phyloP scores from a whole-genome alignment of 2,113 vertebrate species.

The Uropsilus gracilis region DNA sequence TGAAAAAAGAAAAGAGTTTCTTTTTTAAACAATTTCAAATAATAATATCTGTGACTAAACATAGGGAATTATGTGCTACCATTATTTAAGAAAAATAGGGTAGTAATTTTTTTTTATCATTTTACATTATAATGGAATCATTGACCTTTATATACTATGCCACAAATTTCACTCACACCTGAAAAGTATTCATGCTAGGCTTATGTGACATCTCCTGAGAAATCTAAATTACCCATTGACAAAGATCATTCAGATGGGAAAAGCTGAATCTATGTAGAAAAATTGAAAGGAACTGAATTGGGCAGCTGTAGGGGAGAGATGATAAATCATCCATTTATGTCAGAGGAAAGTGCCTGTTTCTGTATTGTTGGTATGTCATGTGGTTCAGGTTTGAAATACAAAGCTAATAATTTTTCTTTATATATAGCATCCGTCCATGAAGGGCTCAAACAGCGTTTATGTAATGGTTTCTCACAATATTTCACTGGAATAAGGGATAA shows the following conservation, averaged over 20 bases:
- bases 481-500: conserved; percentile 44
- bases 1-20: rapidly evolving
- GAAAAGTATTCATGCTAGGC: conserved; percentile 67
- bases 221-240: conserved; percentile 83
- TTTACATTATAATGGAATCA: conserved; percentile 75
- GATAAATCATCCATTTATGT: conserved; percentile 78
- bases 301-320: conserved; percentile 48
- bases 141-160: conserved; percentile 74
- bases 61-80: background rate
- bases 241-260: conserved; percentile 81
- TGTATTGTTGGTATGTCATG: conserved; percentile 50
- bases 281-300: conserved; percentile 64
- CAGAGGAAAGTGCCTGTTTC: conserved; percentile 18
- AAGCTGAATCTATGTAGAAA: conserved; percentile 76
- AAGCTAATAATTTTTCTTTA: conserved; percentile 71
- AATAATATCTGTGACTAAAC: conserved; percentile 59
- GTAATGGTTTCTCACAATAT: conserved; percentile 50
- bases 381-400: conserved; percentile 66
- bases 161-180: conserved; percentile 81
- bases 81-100: background rate
- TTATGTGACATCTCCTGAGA: conserved; percentile 74
- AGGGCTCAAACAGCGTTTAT: conserved; percentile 10
- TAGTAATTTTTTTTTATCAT: conserved; percentile 72
- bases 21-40: conserved; percentile 64
- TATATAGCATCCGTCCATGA: conserved; percentile 48